These are phyloP conservation scores for Varecia variegata DNA, from an alignment of 2,797 vertebrate species.

Conservation along the genomic window DNA sequence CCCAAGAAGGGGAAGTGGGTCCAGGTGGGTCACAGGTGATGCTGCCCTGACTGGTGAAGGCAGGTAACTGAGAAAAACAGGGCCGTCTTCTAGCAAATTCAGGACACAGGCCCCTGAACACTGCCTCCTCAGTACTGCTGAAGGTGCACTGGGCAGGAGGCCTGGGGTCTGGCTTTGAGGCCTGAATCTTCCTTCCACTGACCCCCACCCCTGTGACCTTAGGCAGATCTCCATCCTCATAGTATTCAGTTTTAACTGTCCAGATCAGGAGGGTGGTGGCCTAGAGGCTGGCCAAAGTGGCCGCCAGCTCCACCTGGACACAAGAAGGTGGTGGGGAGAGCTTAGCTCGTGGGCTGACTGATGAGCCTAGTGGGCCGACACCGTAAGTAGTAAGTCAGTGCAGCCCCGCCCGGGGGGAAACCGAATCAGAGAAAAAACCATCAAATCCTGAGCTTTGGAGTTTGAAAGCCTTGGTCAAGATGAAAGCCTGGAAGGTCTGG, in stretches of 20 bases:
- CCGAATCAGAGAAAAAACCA: neutral
- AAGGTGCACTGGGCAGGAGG: neutral
- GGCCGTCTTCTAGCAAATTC: neutral
- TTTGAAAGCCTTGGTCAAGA: neutral
- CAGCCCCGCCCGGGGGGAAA: no score
- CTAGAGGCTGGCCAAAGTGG: neutral
- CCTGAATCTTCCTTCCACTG: neutral
- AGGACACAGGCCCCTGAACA: no score
- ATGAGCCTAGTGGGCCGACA: accelerated
- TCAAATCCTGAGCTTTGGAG: neutral
- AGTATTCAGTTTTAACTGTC: neutral
- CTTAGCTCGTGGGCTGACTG: neutral
- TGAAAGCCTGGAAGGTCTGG: neutral
- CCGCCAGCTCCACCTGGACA: neutral
- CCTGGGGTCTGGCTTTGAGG: neutral
- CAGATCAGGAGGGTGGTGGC: neutral
- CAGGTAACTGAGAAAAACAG: neutral
- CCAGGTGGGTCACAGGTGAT: neutral
- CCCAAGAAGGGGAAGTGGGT: neutral
- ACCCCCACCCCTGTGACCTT: neutral
- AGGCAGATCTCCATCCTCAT: neutral
- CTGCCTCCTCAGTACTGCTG: neutral
- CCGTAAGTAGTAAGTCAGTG: no score
- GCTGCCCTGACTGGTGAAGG: neutral
- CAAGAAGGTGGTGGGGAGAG: neutral